These are phyloP conservation scores for Lasiurus borealis DNA, from an alignment of 2,113 vertebrate genomes.

Conservation along the genomic window DNA sequence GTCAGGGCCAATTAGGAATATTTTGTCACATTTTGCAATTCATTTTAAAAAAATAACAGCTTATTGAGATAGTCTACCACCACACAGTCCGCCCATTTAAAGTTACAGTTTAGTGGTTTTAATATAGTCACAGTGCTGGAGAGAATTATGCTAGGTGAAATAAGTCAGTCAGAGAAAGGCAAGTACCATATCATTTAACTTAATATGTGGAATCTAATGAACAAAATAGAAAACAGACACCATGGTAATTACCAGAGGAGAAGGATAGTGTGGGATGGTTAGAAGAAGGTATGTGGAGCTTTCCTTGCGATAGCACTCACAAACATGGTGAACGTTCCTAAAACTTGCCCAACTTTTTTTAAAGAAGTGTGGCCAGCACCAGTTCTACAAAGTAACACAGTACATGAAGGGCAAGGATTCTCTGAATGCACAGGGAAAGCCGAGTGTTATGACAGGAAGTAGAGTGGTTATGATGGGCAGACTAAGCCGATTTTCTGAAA, in stretches of 20 bases:
- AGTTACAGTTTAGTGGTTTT: not conserved
- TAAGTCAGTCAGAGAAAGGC: not conserved
- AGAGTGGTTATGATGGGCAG: no score
- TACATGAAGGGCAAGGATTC: no score
- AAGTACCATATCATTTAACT: not conserved
- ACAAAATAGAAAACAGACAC: not conserved
- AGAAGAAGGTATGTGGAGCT: not conserved
- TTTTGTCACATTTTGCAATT: not conserved
- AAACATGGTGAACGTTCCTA: no score
- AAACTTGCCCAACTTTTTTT: no score
- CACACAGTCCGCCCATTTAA: not conserved
- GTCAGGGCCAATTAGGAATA: no score
- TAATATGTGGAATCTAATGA: not conserved
- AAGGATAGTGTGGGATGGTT: not conserved
- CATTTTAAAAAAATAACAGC: not conserved
- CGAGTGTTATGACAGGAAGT: no score
- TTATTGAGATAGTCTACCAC: not conserved
- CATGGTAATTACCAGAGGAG: not conserved
- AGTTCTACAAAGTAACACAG: no score
- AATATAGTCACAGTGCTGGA: not conserved
- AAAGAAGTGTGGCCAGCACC: no score
- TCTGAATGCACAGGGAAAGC: no score
- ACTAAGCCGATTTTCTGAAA: no score
- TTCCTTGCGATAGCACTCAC: no score
- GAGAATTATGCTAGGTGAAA: not conserved